Evolutionary conservation across 37 sponge, comb jelly and placozoan genomes (phyloP), one percentile per base, ranked within the genome.

Genomic region (Hormiphora californensis): DNA sequence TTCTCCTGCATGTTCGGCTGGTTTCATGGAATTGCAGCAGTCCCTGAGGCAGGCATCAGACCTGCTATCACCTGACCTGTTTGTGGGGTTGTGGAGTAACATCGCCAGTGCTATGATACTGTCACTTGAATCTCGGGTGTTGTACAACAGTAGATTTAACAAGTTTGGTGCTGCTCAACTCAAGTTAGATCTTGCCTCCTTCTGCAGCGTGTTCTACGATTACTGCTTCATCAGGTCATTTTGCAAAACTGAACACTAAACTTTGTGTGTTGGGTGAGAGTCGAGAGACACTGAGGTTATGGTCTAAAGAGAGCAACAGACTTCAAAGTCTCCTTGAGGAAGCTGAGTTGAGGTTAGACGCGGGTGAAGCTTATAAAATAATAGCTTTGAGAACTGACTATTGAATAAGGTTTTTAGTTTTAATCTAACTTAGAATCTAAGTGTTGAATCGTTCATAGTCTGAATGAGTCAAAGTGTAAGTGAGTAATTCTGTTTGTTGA

Each of bases 221-320:
- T 73, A 73, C 23, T 73, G 81, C 81, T 73, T n/a, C 81, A 1
- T 46, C 81, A 3, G 43, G 81, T 73, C 43, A 32, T 28, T 73
- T 73, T 28, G 23, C 43, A 0, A n/a, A 3, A 25, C 23, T 73
- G 22, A 73, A 73, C 35, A 33, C 21, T 1, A 2, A 11, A n/a
- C 22, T 73, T 1, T n/a, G 4, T n/a, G 46, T 73, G 19, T n/a
- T 73, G 35, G 21, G 46, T 4, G 46, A 36, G 81, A 43, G 46
- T 0, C n/a, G 81, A 43, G 36, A 73, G 46, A 73, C 81, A 43
- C 46, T 28, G 0, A 73, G 81, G 43, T n/a, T 73, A 1, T 73
- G 81, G 81, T 43, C 46, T 41, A 46, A 73, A 28, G 81, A 46
- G 44, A 11, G 1, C 8, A 73, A 39, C 21, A 73, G 35, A 43